Evolutionary conservation across 2,797 vertebrate species (phyloP).

Genomic region (Sitta carolinensis): DNA sequence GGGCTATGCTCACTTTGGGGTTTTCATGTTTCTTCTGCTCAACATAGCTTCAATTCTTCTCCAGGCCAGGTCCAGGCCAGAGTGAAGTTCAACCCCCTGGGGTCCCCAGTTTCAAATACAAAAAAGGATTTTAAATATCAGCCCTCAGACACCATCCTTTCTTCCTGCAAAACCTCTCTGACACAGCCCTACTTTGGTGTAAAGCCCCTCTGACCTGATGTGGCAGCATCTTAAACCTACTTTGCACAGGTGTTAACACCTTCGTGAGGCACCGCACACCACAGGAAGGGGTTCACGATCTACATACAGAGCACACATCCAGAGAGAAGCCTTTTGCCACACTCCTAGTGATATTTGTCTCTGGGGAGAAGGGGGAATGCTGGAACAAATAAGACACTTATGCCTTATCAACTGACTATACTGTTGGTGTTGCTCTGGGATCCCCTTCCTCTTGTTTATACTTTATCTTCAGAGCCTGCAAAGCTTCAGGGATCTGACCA

Average conservation of each 20-base stretch:
- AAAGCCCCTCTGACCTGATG: background rate
- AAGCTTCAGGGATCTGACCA: background rate
- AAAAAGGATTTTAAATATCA: background rate
- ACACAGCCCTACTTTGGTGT: background rate
- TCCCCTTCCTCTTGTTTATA: background rate
- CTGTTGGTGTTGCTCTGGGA: background rate
- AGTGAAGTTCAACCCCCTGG: background rate
- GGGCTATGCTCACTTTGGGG: background rate
- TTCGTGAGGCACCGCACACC: background rate
- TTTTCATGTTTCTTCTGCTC: background rate
- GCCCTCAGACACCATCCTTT: background rate
- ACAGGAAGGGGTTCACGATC: background rate
- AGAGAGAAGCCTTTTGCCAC: background rate
- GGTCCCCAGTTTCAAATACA: background rate
- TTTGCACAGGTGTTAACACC: background rate
- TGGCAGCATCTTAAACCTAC: background rate
- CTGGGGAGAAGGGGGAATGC: background rate
- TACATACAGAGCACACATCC: background rate
- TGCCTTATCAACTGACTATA: background rate
- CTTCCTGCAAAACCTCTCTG: background rate
- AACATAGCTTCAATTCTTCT: background rate
- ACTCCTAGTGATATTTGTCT: background rate
- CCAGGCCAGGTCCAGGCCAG: background rate
- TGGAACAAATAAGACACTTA: background rate
- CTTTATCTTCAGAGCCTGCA: background rate